Percentiles rank a stretch among this genome's conserved stretches.
Conservation (phyloP, 2,113 vertebrate species). For the Himantopus leucocephalus region DNA sequence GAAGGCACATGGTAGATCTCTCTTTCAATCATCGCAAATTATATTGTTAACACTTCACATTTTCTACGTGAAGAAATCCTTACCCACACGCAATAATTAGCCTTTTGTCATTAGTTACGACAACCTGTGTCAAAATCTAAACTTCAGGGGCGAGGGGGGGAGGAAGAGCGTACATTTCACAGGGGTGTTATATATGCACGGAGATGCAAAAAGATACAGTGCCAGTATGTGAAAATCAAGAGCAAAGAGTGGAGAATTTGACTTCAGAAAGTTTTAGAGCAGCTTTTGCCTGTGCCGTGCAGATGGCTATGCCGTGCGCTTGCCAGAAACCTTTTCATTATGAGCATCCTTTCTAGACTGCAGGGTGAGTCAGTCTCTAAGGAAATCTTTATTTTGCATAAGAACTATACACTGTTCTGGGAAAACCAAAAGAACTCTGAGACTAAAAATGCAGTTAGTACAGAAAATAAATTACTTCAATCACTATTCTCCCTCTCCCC, state of each 20-base stretch:
- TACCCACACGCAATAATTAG: background rate
- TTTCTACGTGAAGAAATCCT: background rate
- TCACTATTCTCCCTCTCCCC: background rate
- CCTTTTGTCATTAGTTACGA: background rate
- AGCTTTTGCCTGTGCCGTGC: background rate
- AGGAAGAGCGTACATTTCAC: background rate
- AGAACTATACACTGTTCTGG: background rate
- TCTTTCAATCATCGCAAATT: background rate
- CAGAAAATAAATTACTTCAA: background rate
- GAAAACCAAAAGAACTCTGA: background rate
- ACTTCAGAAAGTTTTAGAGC: background rate
- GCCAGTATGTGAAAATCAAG: background rate
- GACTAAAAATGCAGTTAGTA: background rate
- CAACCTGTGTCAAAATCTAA: background rate
- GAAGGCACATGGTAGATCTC: background rate
- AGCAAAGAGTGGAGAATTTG: background rate
- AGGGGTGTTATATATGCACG: too few relatives aligned
- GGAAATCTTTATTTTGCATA: background rate
- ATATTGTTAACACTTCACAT: background rate
- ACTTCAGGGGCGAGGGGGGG: background rate
- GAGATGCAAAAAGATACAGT: background rate
- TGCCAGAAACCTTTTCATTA: background rate
- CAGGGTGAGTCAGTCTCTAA: background rate
- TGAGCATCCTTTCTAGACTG: background rate
- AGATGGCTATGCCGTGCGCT: background rate